These are phyloP conservation scores for Dichetophora obliterata DNA, from an alignment of 2,888 invertebrate species.

Conservation along the genomic window DNA sequence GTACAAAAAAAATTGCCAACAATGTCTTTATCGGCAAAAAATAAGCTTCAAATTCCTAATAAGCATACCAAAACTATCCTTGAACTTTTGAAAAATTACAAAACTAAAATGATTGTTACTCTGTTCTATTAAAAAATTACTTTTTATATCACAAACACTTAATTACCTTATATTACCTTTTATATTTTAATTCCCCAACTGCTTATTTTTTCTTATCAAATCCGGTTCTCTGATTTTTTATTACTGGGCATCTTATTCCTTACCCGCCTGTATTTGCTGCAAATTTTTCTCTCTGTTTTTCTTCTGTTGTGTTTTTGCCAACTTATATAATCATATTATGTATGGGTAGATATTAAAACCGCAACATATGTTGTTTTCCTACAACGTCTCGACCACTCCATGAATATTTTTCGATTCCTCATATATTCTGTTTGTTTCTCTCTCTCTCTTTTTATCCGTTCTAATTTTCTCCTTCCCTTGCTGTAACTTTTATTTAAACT, in stretches of 20 bases:
- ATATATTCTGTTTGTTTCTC: neutral
- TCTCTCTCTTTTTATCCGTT: too few relatives aligned
- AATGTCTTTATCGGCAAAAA: neutral
- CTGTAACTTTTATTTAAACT: neutral
- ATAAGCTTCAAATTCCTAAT: too few relatives aligned
- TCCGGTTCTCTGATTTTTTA: too few relatives aligned
- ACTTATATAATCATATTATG: constrained; percentile 34
- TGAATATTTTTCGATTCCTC: neutral
- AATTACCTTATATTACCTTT: too few relatives aligned
- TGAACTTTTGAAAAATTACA: too few relatives aligned
- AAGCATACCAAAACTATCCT: too few relatives aligned
- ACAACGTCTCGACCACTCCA: neutral
- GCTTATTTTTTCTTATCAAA: too few relatives aligned
- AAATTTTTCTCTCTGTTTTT: constrained; percentile 3
- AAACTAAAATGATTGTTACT: too few relatives aligned
- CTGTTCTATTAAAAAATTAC: too few relatives aligned
- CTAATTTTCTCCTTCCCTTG: neutral
- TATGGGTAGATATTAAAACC: constrained; percentile 43
- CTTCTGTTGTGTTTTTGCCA: neutral
- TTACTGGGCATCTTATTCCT: neutral
- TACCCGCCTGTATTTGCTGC: neutral
- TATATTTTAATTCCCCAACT: too few relatives aligned
- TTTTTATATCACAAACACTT: too few relatives aligned
- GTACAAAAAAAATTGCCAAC: too few relatives aligned
- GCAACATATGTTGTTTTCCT: constrained; percentile 48